Conservation (phyloP, 2,113 vertebrate genomes). For the Egretta garzetta region DNA sequence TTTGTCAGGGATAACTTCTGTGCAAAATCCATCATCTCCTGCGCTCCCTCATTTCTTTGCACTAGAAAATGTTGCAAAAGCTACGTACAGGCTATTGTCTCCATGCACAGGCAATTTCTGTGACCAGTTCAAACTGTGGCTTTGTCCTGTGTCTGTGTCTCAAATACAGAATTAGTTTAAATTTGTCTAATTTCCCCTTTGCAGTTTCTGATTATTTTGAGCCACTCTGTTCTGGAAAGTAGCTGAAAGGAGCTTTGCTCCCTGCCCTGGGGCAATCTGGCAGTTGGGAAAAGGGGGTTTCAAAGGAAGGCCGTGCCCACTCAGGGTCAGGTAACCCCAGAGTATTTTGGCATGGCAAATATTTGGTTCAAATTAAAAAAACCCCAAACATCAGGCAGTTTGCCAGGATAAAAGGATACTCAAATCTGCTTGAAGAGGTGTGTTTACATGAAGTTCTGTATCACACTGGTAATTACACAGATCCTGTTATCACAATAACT, state of each 20-base stretch:
- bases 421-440: background rate
- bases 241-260: background rate
- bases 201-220: background rate
- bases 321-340: background rate
- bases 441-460: background rate
- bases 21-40: background rate
- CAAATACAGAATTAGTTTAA: background rate
- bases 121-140: background rate
- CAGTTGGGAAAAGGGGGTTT: background rate
- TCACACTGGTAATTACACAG: background rate
- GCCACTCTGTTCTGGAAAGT: background rate
- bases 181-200: background rate
- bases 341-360: background rate
- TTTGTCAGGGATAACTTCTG: background rate
- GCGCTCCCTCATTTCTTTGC: background rate
- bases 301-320: background rate
- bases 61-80: background rate
- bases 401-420: background rate
- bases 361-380: background rate
- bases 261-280: background rate
- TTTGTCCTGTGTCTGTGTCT: background rate
- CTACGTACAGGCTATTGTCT: background rate
- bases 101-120: background rate
- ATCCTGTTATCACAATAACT: background rate
- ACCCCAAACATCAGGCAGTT: background rate